Evolutionary conservation across 2,888 invertebrate species (phyloP), one percentile per base, ranked within the genome.

Genomic region (Masnerella sp.): DNA sequence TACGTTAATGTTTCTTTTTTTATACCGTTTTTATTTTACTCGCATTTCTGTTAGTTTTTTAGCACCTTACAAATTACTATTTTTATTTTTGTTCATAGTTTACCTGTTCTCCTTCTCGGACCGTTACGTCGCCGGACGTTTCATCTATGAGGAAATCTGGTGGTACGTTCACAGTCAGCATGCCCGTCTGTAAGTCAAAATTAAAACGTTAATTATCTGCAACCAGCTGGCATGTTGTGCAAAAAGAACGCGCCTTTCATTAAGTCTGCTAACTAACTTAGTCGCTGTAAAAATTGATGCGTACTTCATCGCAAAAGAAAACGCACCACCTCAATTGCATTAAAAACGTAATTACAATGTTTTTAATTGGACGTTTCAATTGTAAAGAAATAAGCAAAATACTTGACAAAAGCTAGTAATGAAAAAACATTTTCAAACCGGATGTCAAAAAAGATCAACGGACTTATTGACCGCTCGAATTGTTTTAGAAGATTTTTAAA

Each of bases 121-220:
- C 94, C 91, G 94, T 94, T 9, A 96, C 90, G 85, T 97, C 96
- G 0, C 96, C 93, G n/a, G 95, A 95, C 18, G 95, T 96, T 83
- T 95, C 95, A 83, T 95, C 95, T 12, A 92, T 85, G 74, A 96
- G 91, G 82, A 97, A 96, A 87, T 96, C 95, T n/a, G 97, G 97
- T 25, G 97, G 96, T 77, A 96, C 93, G 18, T 95, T 94, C 54
- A 97, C 95, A 78, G 95, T 93, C 79, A 97, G 89, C 86, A 91
- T 92, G 22, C 95, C 96, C 88, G 95, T 93, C 96, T 96, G 88
- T 7, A 88, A 88, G 42, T 45, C 3, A 52, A 52, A 52, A 20
- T 47, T 17, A 14, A 49, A 32, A 12, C 32, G 7, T 28, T 45
- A 22, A 32, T 30, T 20, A 42, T 32, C 15, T 43, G 38, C 30